These are phyloP conservation scores for Baronia brevicornis DNA, from an alignment of 2,888 invertebrate genomes.

Conservation along the genomic window DNA sequence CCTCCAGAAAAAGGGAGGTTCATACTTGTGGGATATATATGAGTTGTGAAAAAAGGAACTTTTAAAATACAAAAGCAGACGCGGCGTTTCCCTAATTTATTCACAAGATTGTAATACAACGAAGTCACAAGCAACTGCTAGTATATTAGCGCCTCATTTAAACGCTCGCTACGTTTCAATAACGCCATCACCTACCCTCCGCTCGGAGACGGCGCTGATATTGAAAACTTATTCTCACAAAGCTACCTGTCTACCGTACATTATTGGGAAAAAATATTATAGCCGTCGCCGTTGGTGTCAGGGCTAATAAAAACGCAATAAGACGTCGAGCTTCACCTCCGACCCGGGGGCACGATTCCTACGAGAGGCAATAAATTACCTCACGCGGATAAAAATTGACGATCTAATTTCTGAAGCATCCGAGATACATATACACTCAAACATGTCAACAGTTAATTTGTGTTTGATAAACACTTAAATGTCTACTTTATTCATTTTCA, in stretches of 20 bases:
- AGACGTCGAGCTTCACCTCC: conserved; percentile 39
- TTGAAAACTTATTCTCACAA: conserved; percentile 39
- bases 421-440: conserved; percentile 18
- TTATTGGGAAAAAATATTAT: conserved; percentile 56
- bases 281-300: conserved; percentile 37
- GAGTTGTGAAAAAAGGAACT: too few species aligned
- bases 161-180: conserved; percentile 10
- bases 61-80: too few species aligned
- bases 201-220: conserved; percentile 24
- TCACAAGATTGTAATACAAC: too few species aligned
- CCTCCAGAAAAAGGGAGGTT: too few species aligned
- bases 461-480: conserved; percentile 13
- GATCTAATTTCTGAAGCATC: conserved; percentile 43
- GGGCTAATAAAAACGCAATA: conserved; percentile 66
- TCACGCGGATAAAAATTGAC: conserved; percentile 56
- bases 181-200: conserved; percentile 12
- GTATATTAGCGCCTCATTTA: conserved; percentile 7
- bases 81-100: too few species aligned
- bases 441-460: conserved; percentile 19
- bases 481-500: too few species aligned
- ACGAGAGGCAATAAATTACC: conserved; percentile 61
- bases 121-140: too few species aligned
- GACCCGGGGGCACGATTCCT: conserved; percentile 52
- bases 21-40: too few species aligned
- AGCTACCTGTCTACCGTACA: conserved; percentile 40